Base-by-base conservation (phyloP, 2,113 vertebrate species). In the Tretioscincus oriximinensis region DNA sequence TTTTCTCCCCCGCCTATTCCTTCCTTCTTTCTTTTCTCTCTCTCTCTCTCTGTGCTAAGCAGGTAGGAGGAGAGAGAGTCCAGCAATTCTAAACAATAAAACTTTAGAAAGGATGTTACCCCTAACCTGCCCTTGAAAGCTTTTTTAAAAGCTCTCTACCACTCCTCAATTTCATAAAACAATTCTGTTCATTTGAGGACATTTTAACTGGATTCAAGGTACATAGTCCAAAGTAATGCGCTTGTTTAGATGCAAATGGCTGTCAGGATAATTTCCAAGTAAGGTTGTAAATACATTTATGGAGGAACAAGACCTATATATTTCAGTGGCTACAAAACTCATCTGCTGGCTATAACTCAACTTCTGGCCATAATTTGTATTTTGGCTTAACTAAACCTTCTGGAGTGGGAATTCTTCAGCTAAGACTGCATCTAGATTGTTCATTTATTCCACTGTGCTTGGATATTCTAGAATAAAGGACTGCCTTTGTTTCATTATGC, bases 181-280 rank as follows among this genome's bases (percentile, higher is more conserved):
- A 26, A 41, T 29, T 81, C 0, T 0, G 85, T 51, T 9, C 45
- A 69, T 88, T 63, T n/a, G 58, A 7, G 60, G 58, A 31, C 65
- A 80, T 84, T 90, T 78, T 85, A 93, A 85, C 71, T 41, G 85
- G 92, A 78, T 61, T 22, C 45, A n/a, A 26, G 22, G 76, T 73
- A 58, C 4, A 76, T 5, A 26, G 18, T 47, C 54, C 73, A 76
- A 21, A 61, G 31, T 2, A 68, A 49, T 35, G 8, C 9, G 20
- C 29, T 35, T 65, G 58, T 16, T 45, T n/a, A 26, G 6, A 74
- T n/a, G 2, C 21, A 28, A 70, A 20, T 11, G 24, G 28, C 41
- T 69, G 10, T 28, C 29, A 49, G 1, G 29, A 20, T 54, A 12
- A 22, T 28, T 12, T 35, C 47, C 71, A 66, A 41, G 18, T n/a